phyloP scores from a whole-genome alignment of 1,140 invertebrate genomes.

The Atopsyche davidsoni region DNA sequence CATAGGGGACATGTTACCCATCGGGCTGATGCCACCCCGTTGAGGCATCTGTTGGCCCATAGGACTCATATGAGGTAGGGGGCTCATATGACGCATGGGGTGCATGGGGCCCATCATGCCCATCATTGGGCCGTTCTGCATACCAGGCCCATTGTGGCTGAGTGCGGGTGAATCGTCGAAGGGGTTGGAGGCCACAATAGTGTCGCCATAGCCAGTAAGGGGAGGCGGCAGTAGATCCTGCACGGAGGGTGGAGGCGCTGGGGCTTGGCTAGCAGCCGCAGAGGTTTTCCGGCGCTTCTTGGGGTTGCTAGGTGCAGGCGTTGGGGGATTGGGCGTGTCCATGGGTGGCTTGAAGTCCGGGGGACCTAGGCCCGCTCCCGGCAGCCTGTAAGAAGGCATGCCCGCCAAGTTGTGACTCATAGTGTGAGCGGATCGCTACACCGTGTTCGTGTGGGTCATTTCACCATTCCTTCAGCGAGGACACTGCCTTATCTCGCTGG shows the following conservation, averaged over 20 bases:
- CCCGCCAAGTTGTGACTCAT: slow-evolving; percentile 63
- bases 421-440: slow-evolving; percentile 14
- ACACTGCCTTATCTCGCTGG: not conserved
- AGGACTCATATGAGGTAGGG: slow-evolving; percentile 61
- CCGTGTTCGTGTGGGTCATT: slow-evolving; percentile 14
- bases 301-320: slow-evolving; percentile 57
- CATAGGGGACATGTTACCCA: slow-evolving; percentile 63
- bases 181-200: slow-evolving; percentile 89
- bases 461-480: slow-evolving; percentile 6
- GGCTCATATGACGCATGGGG: slow-evolving; percentile 65
- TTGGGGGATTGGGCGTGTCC: slow-evolving; percentile 49
- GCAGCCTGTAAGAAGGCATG: slow-evolving; percentile 62
- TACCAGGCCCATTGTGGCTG: slow-evolving; percentile 54
- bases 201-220: slow-evolving; percentile 82
- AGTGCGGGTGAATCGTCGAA: slow-evolving; percentile 86
- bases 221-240: slow-evolving; percentile 77
- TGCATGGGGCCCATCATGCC: slow-evolving; percentile 55
- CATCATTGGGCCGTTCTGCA: slow-evolving; percentile 53
- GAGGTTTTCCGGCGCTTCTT: slow-evolving; percentile 64
- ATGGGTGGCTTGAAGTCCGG: slow-evolving; percentile 58
- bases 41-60: slow-evolving; percentile 59
- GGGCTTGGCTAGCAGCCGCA: slow-evolving; percentile 52
- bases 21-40: slow-evolving; percentile 59
- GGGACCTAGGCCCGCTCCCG: slow-evolving; percentile 56
- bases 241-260: slow-evolving; percentile 55